Evolutionary conservation across 2,888 invertebrate genomes (phyloP).

Genomic region (Physocephala rufipes): DNA sequence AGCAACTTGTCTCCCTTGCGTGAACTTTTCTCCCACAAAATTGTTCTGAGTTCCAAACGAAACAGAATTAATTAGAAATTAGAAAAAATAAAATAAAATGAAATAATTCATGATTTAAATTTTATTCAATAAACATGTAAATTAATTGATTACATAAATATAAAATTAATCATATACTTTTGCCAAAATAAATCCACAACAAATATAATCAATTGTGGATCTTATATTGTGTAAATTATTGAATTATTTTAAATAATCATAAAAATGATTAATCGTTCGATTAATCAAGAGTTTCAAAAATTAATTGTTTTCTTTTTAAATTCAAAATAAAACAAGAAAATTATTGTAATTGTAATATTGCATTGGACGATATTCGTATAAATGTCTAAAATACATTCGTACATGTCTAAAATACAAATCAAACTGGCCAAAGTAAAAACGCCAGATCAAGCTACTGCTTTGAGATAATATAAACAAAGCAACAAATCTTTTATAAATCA

Average conservation of each 20-base stretch:
- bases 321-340: conserved; percentile 15
- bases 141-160: conserved; percentile 26
- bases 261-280: background rate
- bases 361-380: conserved; percentile 13
- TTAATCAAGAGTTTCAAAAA: conserved; percentile 2
- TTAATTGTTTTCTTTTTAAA: background rate
- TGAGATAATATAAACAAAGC: conserved; percentile 3
- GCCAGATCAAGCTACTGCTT: background rate
- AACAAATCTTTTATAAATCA: conserved; percentile 5
- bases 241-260: background rate
- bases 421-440: background rate
- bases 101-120: background rate
- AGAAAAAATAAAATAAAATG: background rate
- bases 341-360: conserved; percentile 19
- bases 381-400: background rate
- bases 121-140: conserved; percentile 23
- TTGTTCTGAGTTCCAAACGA: no score
- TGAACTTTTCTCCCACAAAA: no score
- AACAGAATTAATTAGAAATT: background rate
- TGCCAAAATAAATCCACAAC: conserved; percentile 7
- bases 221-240: conserved; percentile 14
- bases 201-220: conserved; percentile 12
- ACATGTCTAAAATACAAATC: background rate
- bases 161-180: conserved; percentile 25
- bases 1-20: no score